Evolutionary conservation across 2,888 invertebrate genomes (phyloP), one percentile per base, ranked within the genome.

Genomic region (Nemoura dubitans): DNA sequence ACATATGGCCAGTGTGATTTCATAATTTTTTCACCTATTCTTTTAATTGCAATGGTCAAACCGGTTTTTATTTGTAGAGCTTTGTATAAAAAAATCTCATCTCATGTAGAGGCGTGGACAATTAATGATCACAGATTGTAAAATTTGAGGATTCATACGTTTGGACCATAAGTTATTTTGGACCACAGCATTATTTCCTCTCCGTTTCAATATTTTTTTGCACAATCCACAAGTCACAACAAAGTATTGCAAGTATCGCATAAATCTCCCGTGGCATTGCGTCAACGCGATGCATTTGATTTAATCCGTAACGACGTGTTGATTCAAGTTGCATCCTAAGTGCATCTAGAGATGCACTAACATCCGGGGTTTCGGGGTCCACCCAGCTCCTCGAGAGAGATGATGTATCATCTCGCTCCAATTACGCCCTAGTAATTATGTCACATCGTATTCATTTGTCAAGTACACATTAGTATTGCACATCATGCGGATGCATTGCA

Each of bases 251-350:
- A 59, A 1, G 59, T 21, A 59, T 59, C 28, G 26, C 27, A 14
- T 28, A 10, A 78, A 26, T 76, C 76, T 21, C 21, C n/a, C 26
- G 76, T 21, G 2, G 21, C 3, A 36, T 59, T 59, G 59, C 59
- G 14, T 59, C 59, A 78, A 78, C 78, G 78, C 27, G 21, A 25
- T 78, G 78, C 78, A 76, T 76, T 16, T 76, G n/a, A 76, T 76
- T 76, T 36, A 59, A 59, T 59, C 59, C 59, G 59, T 59, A 59
- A 59, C 59, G 59, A 59, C 59, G 59, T 59, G 59, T 59, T 59
- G 59, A 59, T 59, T 59, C 59, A 14, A 59, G 25, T 2, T 78
- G 78, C 78, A 78, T 78, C 78, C 78, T 25, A 14, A 26, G 21
- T 78, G 78, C 78, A 78, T 78, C 78, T 27, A 78, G 78, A 59